Base-by-base conservation (phyloP, 2,113 vertebrate species). In the Rhabdomys dilectus region DNA sequence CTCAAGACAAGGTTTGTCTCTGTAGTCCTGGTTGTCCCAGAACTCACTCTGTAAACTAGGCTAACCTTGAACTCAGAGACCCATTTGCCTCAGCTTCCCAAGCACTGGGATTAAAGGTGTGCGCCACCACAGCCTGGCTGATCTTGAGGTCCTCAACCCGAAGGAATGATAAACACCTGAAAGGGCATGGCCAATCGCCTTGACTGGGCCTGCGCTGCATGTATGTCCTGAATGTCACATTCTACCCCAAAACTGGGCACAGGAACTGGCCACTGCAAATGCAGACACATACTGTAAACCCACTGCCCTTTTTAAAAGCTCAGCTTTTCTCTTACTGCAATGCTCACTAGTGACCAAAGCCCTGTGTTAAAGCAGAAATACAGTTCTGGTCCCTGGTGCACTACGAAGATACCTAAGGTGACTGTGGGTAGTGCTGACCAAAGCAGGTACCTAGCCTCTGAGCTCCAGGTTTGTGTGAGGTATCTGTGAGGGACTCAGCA, bases 381-480 rank as follows among this genome's bases (percentile, higher is more conserved):
- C 22, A 56, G 31, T 24, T 29, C 78, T 34, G 2, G 66, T 34
- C 56, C 56, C 85, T 13, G 12, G 62, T 17, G 5, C 48, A 16
- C 72, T 10, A 6, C 72, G 48, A 13, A 62, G 39, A 53, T 24
- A 16, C 15, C 11, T 36, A 45, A n/a, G 7, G 1, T 77, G 1
- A 24, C 48, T 34, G 51, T 19, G 42, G 13, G 12, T 36, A 10
- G 5, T 13, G 6, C 17, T 58, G 1, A 34, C 12, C 2, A 0
- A n/a, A 58, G 22, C 66, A 7, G 24, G n/a, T 34, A 11, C 16
- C 42, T n/a, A 88, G 48, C 7, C 21, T 39, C 13, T 42, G 34
- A 42, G 48, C 62, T 13, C 64, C 76, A 17, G 31, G 36, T n/a
- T 91, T 31, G 31, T 78, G 75, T 21, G 75, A 4, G 9, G 58